These are phyloP conservation scores for Cariama cristata DNA, from an alignment of 2,113 vertebrate genomes.

Conservation along the genomic window DNA sequence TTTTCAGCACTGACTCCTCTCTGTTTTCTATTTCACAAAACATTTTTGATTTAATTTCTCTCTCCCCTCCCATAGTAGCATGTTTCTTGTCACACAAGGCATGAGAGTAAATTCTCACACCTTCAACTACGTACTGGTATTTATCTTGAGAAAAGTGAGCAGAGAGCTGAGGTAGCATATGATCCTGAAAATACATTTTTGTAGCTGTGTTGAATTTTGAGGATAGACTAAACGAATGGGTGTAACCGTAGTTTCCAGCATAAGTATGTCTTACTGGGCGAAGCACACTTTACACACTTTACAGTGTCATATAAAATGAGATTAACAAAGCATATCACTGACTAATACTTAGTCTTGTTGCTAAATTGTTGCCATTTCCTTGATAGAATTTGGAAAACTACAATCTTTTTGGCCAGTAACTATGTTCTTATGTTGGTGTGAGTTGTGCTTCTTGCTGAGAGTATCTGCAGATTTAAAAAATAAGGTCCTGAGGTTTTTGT, in stretches of 20 bases:
- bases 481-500: background rate
- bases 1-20: background rate
- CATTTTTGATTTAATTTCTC: background rate
- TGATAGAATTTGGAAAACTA: background rate
- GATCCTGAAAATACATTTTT: background rate
- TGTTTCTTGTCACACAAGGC: background rate
- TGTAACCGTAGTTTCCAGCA: background rate
- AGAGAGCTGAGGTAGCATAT: background rate
- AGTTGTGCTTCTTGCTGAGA: background rate
- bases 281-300: accelerated
- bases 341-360: background rate
- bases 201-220: background rate
- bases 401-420: background rate
- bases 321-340: background rate
- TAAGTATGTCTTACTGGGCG: background rate
- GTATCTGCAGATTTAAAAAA: background rate
- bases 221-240: accelerated
- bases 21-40: background rate
- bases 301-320: background rate
- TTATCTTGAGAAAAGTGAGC: background rate
- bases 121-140: background rate
- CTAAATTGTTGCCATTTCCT: background rate
- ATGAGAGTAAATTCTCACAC: background rate
- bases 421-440: background rate
- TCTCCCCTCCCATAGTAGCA: accelerated